A percentile compares a stretch with the other conserved stretches of the same genome.
phyloP scores from a whole-genome alignment of 2,797 vertebrate species.

The Darevskia nairensis region DNA sequence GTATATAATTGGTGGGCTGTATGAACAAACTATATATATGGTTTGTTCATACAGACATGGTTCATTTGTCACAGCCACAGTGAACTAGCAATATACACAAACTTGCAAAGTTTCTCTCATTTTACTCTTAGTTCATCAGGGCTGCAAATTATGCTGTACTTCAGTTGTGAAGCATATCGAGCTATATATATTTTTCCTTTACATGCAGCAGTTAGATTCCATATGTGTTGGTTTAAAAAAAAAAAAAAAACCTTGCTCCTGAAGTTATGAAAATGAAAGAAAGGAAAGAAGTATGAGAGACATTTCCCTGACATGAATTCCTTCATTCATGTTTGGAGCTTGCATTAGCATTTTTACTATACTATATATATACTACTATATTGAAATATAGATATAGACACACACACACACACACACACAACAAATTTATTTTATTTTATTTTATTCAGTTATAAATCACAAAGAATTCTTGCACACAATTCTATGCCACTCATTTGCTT shows the following conservation, averaged over 20 bases:
- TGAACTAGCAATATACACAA: background rate
- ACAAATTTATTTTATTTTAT: background rate
- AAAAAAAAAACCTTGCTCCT: too few relatives aligned
- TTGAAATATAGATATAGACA: too few relatives aligned
- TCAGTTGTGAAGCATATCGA: background rate
- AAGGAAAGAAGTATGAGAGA: too few relatives aligned
- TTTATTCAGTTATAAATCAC: background rate
- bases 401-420: too few relatives aligned
- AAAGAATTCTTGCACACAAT: background rate
- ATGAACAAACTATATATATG: too few relatives aligned
- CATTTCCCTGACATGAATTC: too few relatives aligned
- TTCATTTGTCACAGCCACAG: background rate
- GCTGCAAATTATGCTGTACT: background rate
- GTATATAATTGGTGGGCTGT: too few relatives aligned
- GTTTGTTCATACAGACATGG: background rate
- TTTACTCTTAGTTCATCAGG: background rate
- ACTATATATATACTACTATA: too few relatives aligned
- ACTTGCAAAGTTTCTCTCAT: conserved; percentile 22
- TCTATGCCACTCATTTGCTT: background rate
- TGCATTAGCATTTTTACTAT: background rate
- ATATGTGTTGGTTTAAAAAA: too few relatives aligned
- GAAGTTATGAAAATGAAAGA: too few relatives aligned
- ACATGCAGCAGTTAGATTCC: too few relatives aligned
- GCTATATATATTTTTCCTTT: background rate
- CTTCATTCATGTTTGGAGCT: too few relatives aligned